phyloP scores from a whole-genome alignment of 2,113 vertebrate genomes.

The Thryonomys swinderianus region DNA sequence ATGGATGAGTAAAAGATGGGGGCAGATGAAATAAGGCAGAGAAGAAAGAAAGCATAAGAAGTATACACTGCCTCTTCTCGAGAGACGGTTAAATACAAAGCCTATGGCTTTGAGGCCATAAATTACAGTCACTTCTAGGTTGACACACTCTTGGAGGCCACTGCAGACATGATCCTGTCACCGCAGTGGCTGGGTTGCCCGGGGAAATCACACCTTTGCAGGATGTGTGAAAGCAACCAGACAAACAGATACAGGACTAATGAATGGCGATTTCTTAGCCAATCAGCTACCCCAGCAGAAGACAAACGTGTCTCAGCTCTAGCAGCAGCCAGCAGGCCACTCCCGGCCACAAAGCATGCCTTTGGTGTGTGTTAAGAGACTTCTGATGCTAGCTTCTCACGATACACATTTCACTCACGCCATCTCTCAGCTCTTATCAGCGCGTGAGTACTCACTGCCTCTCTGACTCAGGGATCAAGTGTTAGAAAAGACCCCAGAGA shows the following conservation, averaged over 20 bases:
- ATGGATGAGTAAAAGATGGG: background rate
- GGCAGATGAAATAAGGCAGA: background rate
- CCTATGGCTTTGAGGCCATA: slow-evolving; percentile 46
- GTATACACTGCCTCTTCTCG: background rate
- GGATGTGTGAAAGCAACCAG: background rate
- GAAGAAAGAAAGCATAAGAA: background rate
- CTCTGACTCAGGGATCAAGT: background rate
- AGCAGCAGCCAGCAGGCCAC: background rate
- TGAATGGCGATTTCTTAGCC: background rate
- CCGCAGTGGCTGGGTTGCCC: background rate
- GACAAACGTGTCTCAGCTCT: background rate
- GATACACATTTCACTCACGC: background rate
- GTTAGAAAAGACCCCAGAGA: background rate
- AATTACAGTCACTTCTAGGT: slow-evolving; percentile 50
- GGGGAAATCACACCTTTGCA: slow-evolving; percentile 56
- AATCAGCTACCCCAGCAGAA: background rate
- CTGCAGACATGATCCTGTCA: slow-evolving; percentile 41
- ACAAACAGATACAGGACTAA: background rate
- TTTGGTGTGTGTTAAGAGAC: background rate
- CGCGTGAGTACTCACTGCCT: background rate
- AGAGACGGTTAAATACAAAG: slow-evolving; percentile 30
- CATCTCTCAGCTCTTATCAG: background rate
- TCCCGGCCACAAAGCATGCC: background rate
- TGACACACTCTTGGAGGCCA: slow-evolving; percentile 57
- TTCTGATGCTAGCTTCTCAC: background rate